These are phyloP conservation scores for Micrasema longulum DNA, from an alignment of 1,140 invertebrate genomes.

Conservation along the genomic window DNA sequence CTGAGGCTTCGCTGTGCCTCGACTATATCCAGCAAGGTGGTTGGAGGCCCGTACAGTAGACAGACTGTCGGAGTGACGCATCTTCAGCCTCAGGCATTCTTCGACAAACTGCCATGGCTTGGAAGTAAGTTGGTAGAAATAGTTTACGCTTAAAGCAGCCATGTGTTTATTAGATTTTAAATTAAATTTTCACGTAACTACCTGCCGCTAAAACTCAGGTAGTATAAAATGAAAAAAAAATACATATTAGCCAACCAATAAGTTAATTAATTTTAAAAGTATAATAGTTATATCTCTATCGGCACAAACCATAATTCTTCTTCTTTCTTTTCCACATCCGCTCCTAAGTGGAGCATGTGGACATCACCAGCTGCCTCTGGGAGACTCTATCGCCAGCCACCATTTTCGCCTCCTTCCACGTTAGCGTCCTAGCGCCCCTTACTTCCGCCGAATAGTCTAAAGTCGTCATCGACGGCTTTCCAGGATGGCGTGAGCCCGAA, in stretches of 20 bases:
- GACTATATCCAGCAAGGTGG: conserved; percentile 21
- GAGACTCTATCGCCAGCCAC: no score
- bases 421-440: no score
- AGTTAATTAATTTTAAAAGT: background rate
- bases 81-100: conserved; percentile 24
- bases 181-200: background rate
- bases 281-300: background rate
- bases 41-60: conserved; percentile 17
- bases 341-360: no score
- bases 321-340: no score
- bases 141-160: background rate
- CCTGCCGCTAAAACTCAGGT: background rate
- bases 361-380: no score
- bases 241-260: background rate
- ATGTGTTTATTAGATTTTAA: background rate
- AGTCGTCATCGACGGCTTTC: no score
- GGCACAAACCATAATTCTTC: no score
- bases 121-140: conserved; percentile 35
- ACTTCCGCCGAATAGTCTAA: no score
- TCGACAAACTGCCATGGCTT: conserved; percentile 49
- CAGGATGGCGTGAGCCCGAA: no score
- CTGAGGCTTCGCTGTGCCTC: conserved; percentile 43
- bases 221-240: background rate
- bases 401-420: no score
- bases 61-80: conserved; percentile 29